Evolutionary conservation across 1,140 invertebrate species (phyloP).

Genomic region (Chlorops oryzae): DNA sequence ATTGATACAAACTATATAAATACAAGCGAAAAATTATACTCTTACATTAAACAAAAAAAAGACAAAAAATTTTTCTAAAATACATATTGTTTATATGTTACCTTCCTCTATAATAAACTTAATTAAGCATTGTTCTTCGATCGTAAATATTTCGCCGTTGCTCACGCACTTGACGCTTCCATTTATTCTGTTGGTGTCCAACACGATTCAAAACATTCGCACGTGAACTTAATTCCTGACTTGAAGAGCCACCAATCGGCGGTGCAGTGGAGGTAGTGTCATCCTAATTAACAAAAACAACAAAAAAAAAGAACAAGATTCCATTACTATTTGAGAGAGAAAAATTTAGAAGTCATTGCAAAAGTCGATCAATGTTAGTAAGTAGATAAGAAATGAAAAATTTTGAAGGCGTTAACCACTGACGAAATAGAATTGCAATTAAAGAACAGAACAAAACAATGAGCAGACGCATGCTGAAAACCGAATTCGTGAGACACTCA

Average conservation of each 20-base stretch:
- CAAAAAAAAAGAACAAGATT: conserved; percentile 19
- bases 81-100: too few relatives aligned
- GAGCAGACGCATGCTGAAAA: too few relatives aligned
- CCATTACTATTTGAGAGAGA: conserved; percentile 1
- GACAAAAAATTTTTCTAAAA: too few relatives aligned
- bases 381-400: too few relatives aligned
- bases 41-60: too few relatives aligned
- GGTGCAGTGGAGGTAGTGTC: conserved; percentile 47
- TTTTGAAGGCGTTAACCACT: too few relatives aligned
- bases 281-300: conserved; percentile 51
- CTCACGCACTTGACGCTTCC: conserved; percentile 94
- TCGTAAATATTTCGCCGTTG: conserved; percentile 96
- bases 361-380: conserved; percentile 1
- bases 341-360: conserved; percentile 6
- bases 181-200: conserved; percentile 92
- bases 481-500: too few relatives aligned
- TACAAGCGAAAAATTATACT: too few relatives aligned
- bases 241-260: conserved; percentile 51
- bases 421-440: too few relatives aligned
- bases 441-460: too few relatives aligned
- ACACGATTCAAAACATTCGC: conserved; percentile 89
- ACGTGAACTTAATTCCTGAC: conserved; percentile 66
- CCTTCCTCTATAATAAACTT: conserved; percentile 39
- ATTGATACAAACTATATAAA: too few relatives aligned
- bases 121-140: conserved; percentile 96